Evolutionary conservation across 2,888 invertebrate genomes (phyloP).

Genomic region (Aplocera efformata): DNA sequence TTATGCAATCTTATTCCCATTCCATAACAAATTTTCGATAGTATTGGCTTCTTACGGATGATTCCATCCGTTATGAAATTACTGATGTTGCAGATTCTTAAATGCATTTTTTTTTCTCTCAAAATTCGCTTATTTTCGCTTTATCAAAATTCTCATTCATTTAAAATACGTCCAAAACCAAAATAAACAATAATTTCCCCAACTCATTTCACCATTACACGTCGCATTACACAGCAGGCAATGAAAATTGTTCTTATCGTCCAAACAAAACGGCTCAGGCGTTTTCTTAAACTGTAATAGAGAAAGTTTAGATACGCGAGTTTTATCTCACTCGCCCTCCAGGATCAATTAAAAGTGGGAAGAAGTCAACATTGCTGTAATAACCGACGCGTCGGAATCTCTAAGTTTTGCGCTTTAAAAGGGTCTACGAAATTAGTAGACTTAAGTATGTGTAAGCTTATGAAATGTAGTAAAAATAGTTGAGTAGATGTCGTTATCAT

Average conservation of each 20-base stretch:
- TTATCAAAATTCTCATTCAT: conserved; percentile 8
- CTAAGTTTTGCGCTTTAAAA: conserved; percentile 32
- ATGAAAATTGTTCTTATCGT: conserved; percentile 71
- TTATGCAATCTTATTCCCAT: too few species aligned
- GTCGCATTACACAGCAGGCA: conserved; percentile 47
- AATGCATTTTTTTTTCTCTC: too few species aligned
- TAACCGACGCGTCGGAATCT: conserved; percentile 53
- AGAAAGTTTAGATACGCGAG: conserved; percentile 75
- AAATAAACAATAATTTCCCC: conserved; percentile 36
- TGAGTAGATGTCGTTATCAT: too few species aligned
- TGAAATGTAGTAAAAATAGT: too few species aligned
- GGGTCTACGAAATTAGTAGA: neutral
- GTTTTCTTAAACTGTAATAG: conserved; percentile 79
- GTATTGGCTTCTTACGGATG: too few species aligned
- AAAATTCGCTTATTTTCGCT: neutral
- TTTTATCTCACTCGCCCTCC: conserved; percentile 77
- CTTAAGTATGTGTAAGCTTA: too few species aligned
- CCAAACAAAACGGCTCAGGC: conserved; percentile 57
- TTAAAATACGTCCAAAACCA: conserved; percentile 3
- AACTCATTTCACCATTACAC: conserved; percentile 42
- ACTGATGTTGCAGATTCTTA: too few species aligned
- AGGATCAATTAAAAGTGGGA: conserved; percentile 81
- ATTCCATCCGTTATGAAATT: too few species aligned
- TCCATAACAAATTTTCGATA: too few species aligned
- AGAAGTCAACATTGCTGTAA: conserved; percentile 62